Conservation (phyloP, 2,113 vertebrate species). For the Acinonyx jubatus region DNA sequence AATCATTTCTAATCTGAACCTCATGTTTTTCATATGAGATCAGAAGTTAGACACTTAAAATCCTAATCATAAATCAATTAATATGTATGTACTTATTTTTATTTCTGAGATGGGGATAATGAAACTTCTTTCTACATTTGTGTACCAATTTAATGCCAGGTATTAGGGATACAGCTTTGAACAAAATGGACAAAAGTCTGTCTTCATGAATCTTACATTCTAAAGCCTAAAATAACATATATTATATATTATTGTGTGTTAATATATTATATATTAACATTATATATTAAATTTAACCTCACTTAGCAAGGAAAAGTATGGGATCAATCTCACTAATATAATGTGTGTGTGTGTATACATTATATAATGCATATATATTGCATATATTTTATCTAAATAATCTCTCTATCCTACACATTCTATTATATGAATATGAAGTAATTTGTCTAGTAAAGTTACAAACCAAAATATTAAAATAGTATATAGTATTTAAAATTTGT, state of each 20-base stretch:
- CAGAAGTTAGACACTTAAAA: background rate
- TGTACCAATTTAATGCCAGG: background rate
- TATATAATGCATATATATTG: background rate
- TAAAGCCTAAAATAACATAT: background rate
- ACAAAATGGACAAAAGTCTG: constrained; percentile 18
- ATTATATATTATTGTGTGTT: background rate
- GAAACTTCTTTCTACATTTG: background rate
- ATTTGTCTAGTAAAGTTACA: background rate
- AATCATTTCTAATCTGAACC: background rate
- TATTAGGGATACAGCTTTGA: background rate
- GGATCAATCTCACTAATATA: background rate
- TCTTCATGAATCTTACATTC: background rate
- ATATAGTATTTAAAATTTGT: background rate
- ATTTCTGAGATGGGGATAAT: background rate
- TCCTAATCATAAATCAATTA: background rate
- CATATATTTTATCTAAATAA: background rate
- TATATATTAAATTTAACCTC: background rate
- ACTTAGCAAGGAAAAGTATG: background rate
- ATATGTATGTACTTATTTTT: background rate
- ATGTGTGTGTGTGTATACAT: background rate
- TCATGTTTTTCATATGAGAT: background rate
- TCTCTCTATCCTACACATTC: background rate
- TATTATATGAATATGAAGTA: background rate
- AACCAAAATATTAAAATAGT: background rate
- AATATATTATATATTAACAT: background rate